phyloP scores from a whole-genome alignment of 2,888 invertebrate species.

The Bellardia pandia region DNA sequence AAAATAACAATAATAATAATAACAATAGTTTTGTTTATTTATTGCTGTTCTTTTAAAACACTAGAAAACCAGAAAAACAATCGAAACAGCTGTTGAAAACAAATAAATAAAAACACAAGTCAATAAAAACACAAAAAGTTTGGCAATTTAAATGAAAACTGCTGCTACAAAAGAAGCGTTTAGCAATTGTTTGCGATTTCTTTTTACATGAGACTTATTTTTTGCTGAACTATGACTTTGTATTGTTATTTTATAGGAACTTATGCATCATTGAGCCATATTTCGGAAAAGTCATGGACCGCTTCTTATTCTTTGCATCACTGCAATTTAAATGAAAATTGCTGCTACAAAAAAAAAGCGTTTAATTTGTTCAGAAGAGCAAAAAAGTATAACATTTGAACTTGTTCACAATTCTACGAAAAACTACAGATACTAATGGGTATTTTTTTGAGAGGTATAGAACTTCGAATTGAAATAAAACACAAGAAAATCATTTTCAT shows the following conservation, averaged over 20 bases:
- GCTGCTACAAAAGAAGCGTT: background rate
- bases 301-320: no score
- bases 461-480: no score
- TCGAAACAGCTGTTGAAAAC: conserved; percentile 2
- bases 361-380: conserved; percentile 1
- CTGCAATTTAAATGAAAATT: conserved; percentile 23
- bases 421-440: conserved; percentile 4
- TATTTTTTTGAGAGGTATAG: no score
- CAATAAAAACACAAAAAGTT: background rate
- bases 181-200: background rate
- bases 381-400: conserved; percentile 43
- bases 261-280: no score
- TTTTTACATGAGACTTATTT: no score
- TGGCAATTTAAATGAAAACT: conserved; percentile 30
- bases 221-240: no score
- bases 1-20: background rate
- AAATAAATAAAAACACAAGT: background rate
- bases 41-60: background rate
- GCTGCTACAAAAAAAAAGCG: background rate
- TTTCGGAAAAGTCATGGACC: no score
- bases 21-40: conserved; percentile 22
- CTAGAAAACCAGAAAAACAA: conserved; percentile 7
- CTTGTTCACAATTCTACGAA: conserved; percentile 32
- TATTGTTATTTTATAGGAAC: no score
- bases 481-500: no score